These are phyloP conservation scores for Galagoides demidoff DNA, from an alignment of 2,797 vertebrate species.

Conservation along the genomic window DNA sequence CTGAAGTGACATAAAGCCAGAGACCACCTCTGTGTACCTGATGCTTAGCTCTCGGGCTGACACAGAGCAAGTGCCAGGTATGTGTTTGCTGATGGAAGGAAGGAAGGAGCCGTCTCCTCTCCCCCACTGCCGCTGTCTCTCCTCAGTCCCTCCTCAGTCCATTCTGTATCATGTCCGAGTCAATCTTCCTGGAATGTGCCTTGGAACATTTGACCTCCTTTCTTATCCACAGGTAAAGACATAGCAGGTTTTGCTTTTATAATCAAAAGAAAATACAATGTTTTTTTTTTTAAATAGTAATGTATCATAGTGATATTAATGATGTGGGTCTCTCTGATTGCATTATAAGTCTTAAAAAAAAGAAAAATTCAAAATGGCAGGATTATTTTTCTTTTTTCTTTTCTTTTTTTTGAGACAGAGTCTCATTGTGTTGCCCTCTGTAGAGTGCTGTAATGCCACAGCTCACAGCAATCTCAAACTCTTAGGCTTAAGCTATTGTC, in stretches of 20 bases:
- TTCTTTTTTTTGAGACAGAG: no score
- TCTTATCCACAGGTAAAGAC: neutral
- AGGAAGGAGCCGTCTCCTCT: neutral
- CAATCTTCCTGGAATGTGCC: neutral
- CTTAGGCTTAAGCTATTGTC: no score
- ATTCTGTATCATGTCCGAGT: neutral
- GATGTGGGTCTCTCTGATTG: neutral
- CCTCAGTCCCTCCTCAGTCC: neutral
- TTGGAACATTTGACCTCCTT: neutral
- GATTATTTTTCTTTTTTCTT: neutral
- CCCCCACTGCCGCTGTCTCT: no score
- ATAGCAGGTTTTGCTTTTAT: neutral
- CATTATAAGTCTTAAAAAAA: neutral
- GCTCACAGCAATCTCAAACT: no score
- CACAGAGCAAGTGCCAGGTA: neutral
- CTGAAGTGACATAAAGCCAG: neutral
- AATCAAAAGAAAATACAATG: neutral
- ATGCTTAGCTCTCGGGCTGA: no score
- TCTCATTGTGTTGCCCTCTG: no score
- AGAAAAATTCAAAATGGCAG: neutral
- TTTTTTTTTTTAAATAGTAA: fast-evolving
- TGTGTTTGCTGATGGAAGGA: neutral
- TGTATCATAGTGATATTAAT: neutral
- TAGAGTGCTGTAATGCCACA: no score
- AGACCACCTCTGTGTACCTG: neutral